These are phyloP conservation scores for Sericinus montela DNA, from an alignment of 2,888 invertebrate species.

Conservation along the genomic window DNA sequence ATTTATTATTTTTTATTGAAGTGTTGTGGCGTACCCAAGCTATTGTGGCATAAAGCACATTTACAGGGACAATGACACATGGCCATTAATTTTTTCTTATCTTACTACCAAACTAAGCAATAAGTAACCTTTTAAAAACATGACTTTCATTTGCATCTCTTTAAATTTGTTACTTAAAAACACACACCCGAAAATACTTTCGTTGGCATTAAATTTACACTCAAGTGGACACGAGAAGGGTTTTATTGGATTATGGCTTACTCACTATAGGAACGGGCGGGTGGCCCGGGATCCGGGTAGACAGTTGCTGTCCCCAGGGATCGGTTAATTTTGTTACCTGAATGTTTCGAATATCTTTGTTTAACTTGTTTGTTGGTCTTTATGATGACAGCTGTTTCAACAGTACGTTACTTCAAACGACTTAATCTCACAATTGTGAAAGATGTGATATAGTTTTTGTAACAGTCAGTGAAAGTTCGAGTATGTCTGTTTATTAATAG, in stretches of 20 bases:
- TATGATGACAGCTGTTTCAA: constrained; percentile 18
- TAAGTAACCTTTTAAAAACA: neutral
- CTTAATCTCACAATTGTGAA: no score
- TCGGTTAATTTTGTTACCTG: constrained; percentile 27
- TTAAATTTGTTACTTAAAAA: constrained; percentile 8
- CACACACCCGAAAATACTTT: constrained; percentile 20
- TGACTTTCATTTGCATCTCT: neutral
- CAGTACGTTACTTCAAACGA: neutral
- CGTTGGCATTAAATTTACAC: constrained; percentile 36
- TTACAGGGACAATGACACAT: no score
- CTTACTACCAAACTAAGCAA: no score
- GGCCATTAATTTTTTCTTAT: no score
- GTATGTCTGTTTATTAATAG: no score
- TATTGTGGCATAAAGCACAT: no score
- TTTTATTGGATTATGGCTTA: constrained; percentile 71
- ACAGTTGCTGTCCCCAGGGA: constrained; percentile 41
- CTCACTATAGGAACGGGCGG: constrained; percentile 61
- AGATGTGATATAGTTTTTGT: no score
- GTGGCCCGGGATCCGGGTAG: constrained; percentile 49
- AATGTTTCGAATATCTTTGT: constrained; percentile 24
- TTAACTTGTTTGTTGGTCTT: constrained; percentile 25
- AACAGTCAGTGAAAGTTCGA: no score
- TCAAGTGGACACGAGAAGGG: constrained; percentile 47
- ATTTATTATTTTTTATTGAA: no score
- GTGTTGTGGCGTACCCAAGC: no score